phyloP scores from a whole-genome alignment of 2,888 invertebrate species.

The Orthonychiurus folsomi region DNA sequence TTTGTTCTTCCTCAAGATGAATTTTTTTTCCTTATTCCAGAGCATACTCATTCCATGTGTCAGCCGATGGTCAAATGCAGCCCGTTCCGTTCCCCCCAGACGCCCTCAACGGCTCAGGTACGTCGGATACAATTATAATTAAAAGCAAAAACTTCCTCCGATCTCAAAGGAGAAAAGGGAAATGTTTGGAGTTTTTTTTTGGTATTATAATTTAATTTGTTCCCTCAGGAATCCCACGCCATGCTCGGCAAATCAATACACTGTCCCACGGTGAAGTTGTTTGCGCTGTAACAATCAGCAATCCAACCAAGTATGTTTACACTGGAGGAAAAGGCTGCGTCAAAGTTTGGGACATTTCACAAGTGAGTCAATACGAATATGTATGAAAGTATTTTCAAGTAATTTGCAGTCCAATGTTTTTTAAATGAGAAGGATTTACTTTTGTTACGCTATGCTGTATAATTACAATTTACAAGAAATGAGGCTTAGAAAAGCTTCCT shows the following conservation, averaged over 20 bases:
- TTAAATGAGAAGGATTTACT: too few species aligned
- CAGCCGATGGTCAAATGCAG: constrained; percentile 77
- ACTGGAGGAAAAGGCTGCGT: constrained; percentile 96
- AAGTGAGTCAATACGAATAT: too few species aligned
- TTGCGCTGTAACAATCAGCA: constrained; percentile 92
- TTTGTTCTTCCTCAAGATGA: background rate
- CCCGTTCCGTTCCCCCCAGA: constrained; percentile 92
- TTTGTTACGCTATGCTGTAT: too few species aligned
- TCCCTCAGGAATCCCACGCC: constrained; percentile 68
- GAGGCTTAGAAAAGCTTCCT: too few species aligned
- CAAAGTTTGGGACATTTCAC: constrained; percentile 75
- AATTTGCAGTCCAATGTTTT: too few species aligned
- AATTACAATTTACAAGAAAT: too few species aligned
- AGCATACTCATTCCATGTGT: constrained; percentile 90
- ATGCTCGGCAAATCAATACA: constrained; percentile 84
- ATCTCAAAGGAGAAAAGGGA: background rate
- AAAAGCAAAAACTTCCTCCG: background rate
- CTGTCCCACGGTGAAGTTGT: constrained; percentile 93
- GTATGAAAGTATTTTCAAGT: too few species aligned
- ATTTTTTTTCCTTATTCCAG: constrained; percentile 48
- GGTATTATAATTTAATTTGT: too few species aligned
- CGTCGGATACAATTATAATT: background rate
- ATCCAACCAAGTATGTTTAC: constrained; percentile 85
- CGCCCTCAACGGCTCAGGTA: constrained; percentile 71
- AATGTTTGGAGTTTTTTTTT: too few species aligned